phyloP scores from a whole-genome alignment of 1,140 invertebrate genomes.

The Scaptomyza hsui region DNA sequence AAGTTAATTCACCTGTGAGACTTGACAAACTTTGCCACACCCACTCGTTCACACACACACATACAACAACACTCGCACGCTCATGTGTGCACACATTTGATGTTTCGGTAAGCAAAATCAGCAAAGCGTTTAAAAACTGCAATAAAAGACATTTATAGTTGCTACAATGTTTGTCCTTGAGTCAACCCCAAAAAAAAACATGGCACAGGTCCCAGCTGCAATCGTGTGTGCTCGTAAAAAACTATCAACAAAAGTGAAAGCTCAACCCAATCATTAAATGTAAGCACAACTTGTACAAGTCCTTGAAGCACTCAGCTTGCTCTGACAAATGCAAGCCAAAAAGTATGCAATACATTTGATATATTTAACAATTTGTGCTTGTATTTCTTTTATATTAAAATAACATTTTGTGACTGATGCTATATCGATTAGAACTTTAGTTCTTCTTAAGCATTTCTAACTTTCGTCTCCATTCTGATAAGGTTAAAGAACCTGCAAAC shows the following conservation, averaged over 20 bases:
- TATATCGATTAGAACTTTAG: neutral
- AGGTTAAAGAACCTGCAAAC: neutral
- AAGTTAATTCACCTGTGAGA: conserved; percentile 80
- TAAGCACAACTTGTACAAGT: conserved; percentile 6
- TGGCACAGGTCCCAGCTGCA: conserved; percentile 32
- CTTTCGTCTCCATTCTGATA: neutral
- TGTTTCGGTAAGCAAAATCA: conserved; percentile 67
- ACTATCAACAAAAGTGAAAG: conserved; percentile 42
- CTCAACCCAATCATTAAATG: conserved; percentile 47
- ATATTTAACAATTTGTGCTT: neutral
- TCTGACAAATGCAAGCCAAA: conserved; percentile 1
- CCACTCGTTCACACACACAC: conserved; percentile 5
- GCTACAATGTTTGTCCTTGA: conserved; percentile 68
- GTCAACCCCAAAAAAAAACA: conserved; percentile 13
- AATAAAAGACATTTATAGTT: conserved; percentile 78
- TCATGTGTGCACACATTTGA: conserved; percentile 56
- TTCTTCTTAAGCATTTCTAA: neutral
- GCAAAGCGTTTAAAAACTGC: conserved; percentile 80
- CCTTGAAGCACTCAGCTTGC: conserved; percentile 13
- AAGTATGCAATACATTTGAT: neutral
- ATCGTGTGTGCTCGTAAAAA: conserved; percentile 29
- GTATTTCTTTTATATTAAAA: too few species aligned
- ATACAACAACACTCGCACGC: conserved; percentile 16
- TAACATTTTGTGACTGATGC: neutral
- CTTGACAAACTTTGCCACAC: conserved; percentile 73